These are phyloP conservation scores for Drosophila picticornis DNA, from an alignment of 2,888 invertebrate genomes.

Conservation along the genomic window DNA sequence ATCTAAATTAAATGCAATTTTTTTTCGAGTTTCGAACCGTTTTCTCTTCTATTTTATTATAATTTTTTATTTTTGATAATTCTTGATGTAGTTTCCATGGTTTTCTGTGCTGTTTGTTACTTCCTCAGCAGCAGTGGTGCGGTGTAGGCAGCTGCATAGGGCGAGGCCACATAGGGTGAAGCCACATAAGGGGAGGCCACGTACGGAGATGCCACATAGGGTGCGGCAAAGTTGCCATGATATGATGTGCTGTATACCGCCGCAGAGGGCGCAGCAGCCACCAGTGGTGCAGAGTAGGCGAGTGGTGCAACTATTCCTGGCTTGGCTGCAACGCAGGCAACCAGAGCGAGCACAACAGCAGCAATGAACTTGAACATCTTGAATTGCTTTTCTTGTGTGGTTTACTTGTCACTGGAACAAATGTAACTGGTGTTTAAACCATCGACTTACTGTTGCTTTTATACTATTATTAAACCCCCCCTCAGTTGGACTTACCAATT, in stretches of 20 bases:
- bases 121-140: slow-evolving; percentile 76
- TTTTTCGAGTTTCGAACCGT: not conserved
- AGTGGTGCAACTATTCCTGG: slow-evolving; percentile 82
- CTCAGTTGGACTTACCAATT: slow-evolving; percentile 24
- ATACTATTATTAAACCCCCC: slow-evolving; percentile 51
- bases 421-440: slow-evolving; percentile 69
- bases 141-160: slow-evolving; percentile 67
- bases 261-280: slow-evolving; percentile 84
- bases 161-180: slow-evolving; percentile 60
- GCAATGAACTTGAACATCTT: slow-evolving; percentile 77
- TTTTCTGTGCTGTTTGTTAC: slow-evolving; percentile 44
- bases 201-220: slow-evolving; percentile 78
- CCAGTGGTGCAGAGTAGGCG: slow-evolving; percentile 81
- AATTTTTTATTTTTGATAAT: slow-evolving; percentile 40
- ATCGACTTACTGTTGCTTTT: slow-evolving; percentile 50
- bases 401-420: slow-evolving; percentile 61
- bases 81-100: not conserved
- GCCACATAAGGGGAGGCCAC: slow-evolving; percentile 63
- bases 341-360: slow-evolving; percentile 77
- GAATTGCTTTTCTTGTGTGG: slow-evolving; percentile 22
- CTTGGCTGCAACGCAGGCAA: slow-evolving; percentile 81
- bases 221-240: slow-evolving; percentile 84
- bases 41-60: slow-evolving; percentile 14
- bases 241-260: slow-evolving; percentile 81
- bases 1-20: slow-evolving; percentile 8